phyloP scores from a whole-genome alignment of 2,888 invertebrate genomes.

The Synanthedon vespiformis region DNA sequence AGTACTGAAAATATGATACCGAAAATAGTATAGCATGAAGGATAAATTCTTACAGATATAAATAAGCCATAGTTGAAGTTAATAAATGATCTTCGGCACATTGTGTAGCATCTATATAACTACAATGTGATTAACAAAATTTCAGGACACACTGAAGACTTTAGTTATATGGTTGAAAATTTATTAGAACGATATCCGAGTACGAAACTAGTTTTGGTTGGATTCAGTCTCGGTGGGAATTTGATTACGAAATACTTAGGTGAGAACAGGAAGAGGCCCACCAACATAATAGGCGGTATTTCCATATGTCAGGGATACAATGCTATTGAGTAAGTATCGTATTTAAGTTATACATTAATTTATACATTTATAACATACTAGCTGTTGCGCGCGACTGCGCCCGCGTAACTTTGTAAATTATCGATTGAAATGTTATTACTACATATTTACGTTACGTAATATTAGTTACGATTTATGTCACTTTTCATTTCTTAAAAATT shows the following conservation, averaged over 20 bases:
- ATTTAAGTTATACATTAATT: not conserved
- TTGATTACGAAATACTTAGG: conserved; percentile 93
- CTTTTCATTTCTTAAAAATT: too few species aligned
- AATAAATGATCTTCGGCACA: too few species aligned
- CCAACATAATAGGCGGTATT: conserved; percentile 86
- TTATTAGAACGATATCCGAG: conserved; percentile 79
- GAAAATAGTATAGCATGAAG: too few species aligned
- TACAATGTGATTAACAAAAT: conserved; percentile 4
- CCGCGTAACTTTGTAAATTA: too few species aligned
- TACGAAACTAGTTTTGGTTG: conserved; percentile 85
- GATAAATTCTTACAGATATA: too few species aligned
- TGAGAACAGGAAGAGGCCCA: conserved; percentile 75
- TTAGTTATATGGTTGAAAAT: conserved; percentile 83
- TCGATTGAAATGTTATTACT: too few species aligned
- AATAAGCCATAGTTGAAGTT: too few species aligned
- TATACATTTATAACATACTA: too few species aligned
- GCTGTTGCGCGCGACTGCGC: too few species aligned
- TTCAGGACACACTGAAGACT: conserved; percentile 91
- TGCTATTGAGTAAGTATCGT: conserved; percentile 82
- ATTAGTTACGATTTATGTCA: too few species aligned
- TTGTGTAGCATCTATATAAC: not conserved
- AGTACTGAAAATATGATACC: too few species aligned
- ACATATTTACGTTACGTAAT: too few species aligned
- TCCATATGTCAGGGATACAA: conserved; percentile 96
- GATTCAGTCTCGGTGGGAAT: conserved; percentile 95